These are phyloP conservation scores for Euphysa ruthae DNA, from an alignment of 30 jellyfish, hydroid and myxozoan species.

Conservation along the genomic window DNA sequence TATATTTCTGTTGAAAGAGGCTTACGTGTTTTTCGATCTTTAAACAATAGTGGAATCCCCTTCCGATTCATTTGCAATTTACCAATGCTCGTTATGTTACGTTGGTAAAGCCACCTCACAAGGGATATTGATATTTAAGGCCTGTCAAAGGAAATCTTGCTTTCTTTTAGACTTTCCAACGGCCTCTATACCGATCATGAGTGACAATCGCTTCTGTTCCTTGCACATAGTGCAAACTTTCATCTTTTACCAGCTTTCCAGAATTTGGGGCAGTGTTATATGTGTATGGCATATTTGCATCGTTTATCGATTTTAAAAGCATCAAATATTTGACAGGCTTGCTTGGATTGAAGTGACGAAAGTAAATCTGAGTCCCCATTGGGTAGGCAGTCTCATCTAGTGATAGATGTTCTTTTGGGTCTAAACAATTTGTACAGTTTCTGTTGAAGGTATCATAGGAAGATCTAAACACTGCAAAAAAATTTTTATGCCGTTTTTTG, in stretches of 20 bases:
- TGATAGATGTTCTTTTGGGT: not conserved
- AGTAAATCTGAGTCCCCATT: not conserved
- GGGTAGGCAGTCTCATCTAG: not conserved
- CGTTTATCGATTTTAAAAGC: not conserved
- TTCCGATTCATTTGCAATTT: too few relatives aligned
- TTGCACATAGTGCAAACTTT: not conserved
- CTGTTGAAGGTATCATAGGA: not conserved
- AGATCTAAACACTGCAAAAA: not conserved
- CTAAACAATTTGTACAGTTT: not conserved
- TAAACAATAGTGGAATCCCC: too few relatives aligned
- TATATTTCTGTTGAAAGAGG: too few relatives aligned
- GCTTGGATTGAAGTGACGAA: too few relatives aligned
- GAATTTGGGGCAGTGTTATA: not conserved
- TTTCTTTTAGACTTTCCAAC: not conserved
- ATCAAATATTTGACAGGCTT: not conserved
- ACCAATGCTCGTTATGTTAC: not conserved
- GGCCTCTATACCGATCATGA: not conserved
- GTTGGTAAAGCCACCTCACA: not conserved
- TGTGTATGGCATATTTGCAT: not conserved
- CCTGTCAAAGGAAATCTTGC: not conserved
- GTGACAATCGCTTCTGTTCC: not conserved
- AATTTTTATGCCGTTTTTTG: not conserved
- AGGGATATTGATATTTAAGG: not conserved
- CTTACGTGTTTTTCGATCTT: too few relatives aligned
- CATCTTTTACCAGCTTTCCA: not conserved